Evolutionary conservation across 2,113 vertebrate genomes (phyloP).

Genomic region (Oncorhynchus tshawytscha): DNA sequence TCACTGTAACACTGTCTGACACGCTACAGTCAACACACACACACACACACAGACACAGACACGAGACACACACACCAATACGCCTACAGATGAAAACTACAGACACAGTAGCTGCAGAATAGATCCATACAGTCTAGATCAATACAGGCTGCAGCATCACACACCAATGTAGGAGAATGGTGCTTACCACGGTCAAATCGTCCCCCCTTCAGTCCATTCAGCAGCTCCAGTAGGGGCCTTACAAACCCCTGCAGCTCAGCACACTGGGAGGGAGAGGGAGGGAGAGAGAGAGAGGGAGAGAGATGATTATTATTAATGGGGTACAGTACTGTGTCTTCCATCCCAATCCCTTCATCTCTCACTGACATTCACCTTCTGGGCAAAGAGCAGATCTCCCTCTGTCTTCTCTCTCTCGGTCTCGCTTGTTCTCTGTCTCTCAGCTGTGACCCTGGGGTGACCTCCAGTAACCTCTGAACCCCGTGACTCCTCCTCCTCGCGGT

Average conservation of each 20-base stretch:
- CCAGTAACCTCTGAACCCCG: constrained; percentile 23
- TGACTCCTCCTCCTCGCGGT: constrained; percentile 52
- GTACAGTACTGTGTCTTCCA: constrained; percentile 5
- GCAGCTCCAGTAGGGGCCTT: constrained; percentile 82
- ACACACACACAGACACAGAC: not conserved
- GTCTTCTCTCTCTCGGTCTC: constrained; percentile 42
- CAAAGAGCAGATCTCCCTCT: constrained; percentile 82
- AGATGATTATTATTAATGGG: constrained; percentile 42
- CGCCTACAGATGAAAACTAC: constrained; percentile 29
- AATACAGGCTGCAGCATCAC: constrained; percentile 26
- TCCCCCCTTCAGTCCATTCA: constrained; percentile 86
- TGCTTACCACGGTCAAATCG: constrained; percentile 84
- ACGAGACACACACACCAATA: not conserved
- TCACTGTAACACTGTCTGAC: not conserved
- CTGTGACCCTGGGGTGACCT: constrained; percentile 1
- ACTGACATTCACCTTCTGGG: constrained; percentile 80
- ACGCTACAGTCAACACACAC: not conserved
- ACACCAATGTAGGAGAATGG: constrained; percentile 1
- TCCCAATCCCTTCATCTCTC: not conserved
- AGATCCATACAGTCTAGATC: constrained; percentile 25
- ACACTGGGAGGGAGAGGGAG: constrained; percentile 73
- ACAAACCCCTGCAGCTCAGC: constrained; percentile 88
- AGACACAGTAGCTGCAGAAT: constrained; percentile 32
- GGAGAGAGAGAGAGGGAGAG: constrained; percentile 9
- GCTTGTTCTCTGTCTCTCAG: not conserved